Conservation (phyloP, 2,888 invertebrate genomes). For the Drosophila pseudotalamancana region DNA sequence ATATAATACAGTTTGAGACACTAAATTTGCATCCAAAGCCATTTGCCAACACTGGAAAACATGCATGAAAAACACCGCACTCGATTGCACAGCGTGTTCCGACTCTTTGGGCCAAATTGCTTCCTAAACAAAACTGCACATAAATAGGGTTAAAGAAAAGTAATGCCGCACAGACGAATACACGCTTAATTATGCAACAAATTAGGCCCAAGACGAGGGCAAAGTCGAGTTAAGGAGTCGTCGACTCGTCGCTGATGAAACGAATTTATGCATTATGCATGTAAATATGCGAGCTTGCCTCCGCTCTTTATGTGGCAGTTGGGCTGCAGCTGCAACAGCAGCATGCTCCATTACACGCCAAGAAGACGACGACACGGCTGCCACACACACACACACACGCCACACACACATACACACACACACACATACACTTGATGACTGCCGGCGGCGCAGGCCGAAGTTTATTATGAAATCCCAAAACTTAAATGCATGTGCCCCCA, state of each 20-base stretch:
- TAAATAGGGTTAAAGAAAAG: constrained; percentile 12
- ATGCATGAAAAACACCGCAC: not conserved
- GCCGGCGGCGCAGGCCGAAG: constrained; percentile 34
- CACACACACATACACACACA: constrained; percentile 6
- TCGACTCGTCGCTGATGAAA: constrained; percentile 61
- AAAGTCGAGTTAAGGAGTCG: constrained; percentile 39
- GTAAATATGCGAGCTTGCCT: constrained; percentile 55
- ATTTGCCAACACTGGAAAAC: not conserved
- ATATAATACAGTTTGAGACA: not conserved
- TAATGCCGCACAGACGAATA: constrained; percentile 58
- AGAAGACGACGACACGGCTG: constrained; percentile 55
- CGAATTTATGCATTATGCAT: constrained; percentile 75
- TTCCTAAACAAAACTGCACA: constrained; percentile 39
- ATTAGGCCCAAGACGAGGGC: constrained; percentile 65
- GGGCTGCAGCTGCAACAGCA: constrained; percentile 47
- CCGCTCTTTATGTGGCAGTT: constrained; percentile 29
- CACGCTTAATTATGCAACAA: constrained; percentile 78
- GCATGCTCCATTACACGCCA: constrained; percentile 73
- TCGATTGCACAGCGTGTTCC: constrained; percentile 29
- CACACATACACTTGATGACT: constrained; percentile 13
- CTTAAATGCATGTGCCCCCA: constrained; percentile 67
- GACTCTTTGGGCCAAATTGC: constrained; percentile 36
- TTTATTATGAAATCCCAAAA: constrained; percentile 76
- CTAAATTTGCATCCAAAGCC: not conserved
- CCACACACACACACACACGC: constrained; percentile 9